Evolutionary conservation across 2,113 vertebrate genomes (phyloP), one percentile per base, ranked within the genome.

Genomic region (Ageneiosus marmoratus): DNA sequence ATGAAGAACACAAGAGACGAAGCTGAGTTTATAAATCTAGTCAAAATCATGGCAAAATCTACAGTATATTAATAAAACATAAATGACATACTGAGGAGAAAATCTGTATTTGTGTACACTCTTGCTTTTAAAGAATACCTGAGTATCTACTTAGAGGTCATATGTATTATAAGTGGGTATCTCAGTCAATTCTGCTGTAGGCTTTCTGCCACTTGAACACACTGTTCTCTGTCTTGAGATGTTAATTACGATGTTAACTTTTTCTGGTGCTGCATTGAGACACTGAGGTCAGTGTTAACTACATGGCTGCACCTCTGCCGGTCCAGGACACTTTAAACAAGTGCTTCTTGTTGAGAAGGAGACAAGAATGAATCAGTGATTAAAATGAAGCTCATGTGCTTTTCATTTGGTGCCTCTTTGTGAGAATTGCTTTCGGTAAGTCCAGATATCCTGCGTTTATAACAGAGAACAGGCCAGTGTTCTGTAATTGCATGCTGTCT

Each of bases 331-430:
- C 81, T 32, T 86, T 89, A 90, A 90, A 95, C 93, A 95, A 95
- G 90, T 89, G 89, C 89, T 91, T 93, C 92, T 93, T 94, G 92
- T 95, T 93, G 91, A 87, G 84, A 84, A 87, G 83, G 80, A 87
- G 89, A 87, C 81, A 86, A 90, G 91, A 93, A 93, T 90, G 69
- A 89, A 62, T 89, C 91, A 89, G 80, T 93, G 93, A 93, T 91
- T 93, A 79, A 90, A 92, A 92, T 89, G 88, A 86, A 88, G 88
- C 79, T 84, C 93, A 93, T 95, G 89, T 95, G 94, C 91, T 95
- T 93, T 91, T 93, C 88, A 94, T 95, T 95, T 86, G 53, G 80
- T 8, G n/a, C 65, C 78, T 84, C 86, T 86, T 84, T 72, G 27
- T 70, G 18, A 73, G 70, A 81, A 48, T 5, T 82, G 56, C 56